Conservation (phyloP, 2,113 vertebrate species). For the Calidris pygmaea region DNA sequence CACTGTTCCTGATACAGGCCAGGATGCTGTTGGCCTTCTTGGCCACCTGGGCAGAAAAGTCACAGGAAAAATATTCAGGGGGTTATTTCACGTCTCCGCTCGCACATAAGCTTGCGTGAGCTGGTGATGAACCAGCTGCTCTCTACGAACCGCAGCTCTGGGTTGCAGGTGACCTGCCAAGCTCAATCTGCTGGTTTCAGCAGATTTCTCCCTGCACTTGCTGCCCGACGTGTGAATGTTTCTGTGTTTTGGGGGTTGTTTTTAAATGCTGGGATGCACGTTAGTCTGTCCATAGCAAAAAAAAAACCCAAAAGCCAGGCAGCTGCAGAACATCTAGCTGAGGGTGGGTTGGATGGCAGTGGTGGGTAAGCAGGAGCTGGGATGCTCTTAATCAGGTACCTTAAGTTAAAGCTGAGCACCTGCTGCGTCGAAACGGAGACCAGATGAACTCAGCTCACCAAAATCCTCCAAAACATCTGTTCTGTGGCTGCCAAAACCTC, state of each 20-base stretch:
- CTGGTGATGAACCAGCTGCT: neutral
- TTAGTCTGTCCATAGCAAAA: neutral
- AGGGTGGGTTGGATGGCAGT: neutral
- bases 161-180: constrained; percentile 6
- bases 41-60: too few relatives aligned
- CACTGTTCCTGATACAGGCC: too few relatives aligned
- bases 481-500: neutral
- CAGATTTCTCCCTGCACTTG: neutral
- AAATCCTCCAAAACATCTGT: neutral
- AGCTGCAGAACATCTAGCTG: neutral
- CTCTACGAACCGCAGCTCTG: neutral
- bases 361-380: neutral
- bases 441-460: neutral
- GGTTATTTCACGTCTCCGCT: neutral
- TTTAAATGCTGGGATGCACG: neutral
- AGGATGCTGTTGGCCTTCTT: too few relatives aligned
- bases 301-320: neutral
- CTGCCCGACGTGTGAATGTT: neutral
- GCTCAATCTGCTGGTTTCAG: neutral
- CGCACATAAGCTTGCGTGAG: neutral
- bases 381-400: neutral
- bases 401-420: neutral
- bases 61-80: neutral
- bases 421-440: neutral
- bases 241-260: neutral